Evolutionary conservation across 2,888 invertebrate genomes (phyloP), one percentile per base, ranked within the genome.

Genomic region (Merodon equestris): DNA sequence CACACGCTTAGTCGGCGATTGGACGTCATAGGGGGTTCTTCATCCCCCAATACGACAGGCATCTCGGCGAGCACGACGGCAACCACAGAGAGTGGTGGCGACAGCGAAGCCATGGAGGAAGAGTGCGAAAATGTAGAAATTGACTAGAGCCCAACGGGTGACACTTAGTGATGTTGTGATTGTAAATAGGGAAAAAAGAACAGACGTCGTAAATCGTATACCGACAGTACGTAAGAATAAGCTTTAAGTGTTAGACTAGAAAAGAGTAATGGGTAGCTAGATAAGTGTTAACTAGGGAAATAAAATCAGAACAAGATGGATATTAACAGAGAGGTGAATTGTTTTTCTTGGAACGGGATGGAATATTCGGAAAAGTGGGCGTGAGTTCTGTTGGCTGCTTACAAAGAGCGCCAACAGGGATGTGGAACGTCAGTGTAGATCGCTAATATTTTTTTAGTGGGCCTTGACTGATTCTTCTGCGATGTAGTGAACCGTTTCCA

Each of bases 81-180:
- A 9, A 36, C 58, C 19, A 54, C 17, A 1, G 74, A 83, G 48
- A 82, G 63, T 38, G 70, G 51, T 9, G 68, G 64, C 47, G 83
- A 83, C 63, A 82, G 82, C 75, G 83, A 83, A 56, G 79, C 81
- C 44, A 75, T 82, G 50, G 88, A 87, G 40, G 85, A 87, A 48
- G 89, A 89, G 42, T 83, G 82, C 81, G 89, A 89, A 84, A 89
- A 89, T 84, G 89, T 89, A 42, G 89, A 89, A 85, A 89, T 89
- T 68, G 89, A 89, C 84, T 89, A 83, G 83, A n/a, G 9, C 40
- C 40, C n/a, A 40, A 40, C 12, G 66, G 13, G 5, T 38, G 45
- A 27, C 5, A 27, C 27, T 17, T 7, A 36, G 47, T 40, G 18
- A 44, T 12, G 19, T 10, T 75, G 64, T 72, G 75, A 71, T 71